Evolutionary conservation across 2,113 vertebrate genomes (phyloP).

Genomic region (Choloepus hoffmanni): DNA sequence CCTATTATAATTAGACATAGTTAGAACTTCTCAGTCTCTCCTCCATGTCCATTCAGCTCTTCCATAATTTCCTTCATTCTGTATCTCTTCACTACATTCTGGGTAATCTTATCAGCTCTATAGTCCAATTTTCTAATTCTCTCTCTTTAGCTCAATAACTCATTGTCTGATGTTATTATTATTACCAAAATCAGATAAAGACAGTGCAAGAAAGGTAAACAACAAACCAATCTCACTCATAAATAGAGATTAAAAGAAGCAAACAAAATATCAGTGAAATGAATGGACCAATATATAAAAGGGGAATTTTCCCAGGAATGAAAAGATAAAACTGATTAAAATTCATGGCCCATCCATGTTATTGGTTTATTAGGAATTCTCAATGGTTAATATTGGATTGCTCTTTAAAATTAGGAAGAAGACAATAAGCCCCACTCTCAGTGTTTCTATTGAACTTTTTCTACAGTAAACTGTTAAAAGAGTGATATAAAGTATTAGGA

Average conservation of each 20-base stretch:
- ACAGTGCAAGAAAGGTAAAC: neutral
- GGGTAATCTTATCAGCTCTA: neutral
- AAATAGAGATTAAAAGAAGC: neutral
- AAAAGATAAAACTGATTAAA: slow-evolving; percentile 3
- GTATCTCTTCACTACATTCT: neutral
- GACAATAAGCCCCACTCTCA: neutral
- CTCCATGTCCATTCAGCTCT: neutral
- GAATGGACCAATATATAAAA: neutral
- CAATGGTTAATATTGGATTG: neutral
- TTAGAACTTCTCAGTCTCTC: neutral
- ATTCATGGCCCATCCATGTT: neutral
- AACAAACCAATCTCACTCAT: neutral
- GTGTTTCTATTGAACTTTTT: neutral
- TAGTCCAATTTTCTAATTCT: neutral
- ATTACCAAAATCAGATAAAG: neutral
- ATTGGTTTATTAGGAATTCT: neutral
- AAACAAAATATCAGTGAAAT: neutral
- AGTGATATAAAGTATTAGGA: neutral
- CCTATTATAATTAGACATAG: neutral
- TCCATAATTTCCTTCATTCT: neutral
- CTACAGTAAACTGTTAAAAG: neutral
- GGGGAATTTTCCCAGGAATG: neutral
- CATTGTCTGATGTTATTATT: neutral
- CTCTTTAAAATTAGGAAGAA: slow-evolving; percentile 2
- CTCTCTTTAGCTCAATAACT: neutral